Percentiles rank a stretch among this genome's conserved stretches.
These are phyloP conservation scores for Oscheius onirici DNA, from an alignment of 2,888 invertebrate genomes.

Conservation along the genomic window DNA sequence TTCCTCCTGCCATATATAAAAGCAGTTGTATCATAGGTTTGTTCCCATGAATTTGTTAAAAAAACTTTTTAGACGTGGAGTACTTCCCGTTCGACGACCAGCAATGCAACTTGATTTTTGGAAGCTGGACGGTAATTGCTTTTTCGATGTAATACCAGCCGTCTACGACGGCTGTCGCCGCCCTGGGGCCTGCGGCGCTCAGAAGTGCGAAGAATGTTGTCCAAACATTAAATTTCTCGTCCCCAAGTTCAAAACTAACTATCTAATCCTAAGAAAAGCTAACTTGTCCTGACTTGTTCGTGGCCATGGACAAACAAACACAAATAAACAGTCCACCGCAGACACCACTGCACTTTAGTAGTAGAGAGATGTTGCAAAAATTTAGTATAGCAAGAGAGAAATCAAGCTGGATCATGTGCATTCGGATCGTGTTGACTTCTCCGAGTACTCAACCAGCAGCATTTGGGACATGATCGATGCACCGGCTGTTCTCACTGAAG, in stretches of 20 bases:
- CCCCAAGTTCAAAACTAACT: no score
- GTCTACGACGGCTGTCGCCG: no score
- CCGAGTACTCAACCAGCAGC: slow-evolving; percentile 78
- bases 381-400: slow-evolving; percentile 69
- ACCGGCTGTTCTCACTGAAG: slow-evolving; percentile 84
- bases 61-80: slow-evolving; percentile 62
- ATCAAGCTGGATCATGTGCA: slow-evolving; percentile 86
- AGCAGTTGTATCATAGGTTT: slow-evolving; percentile 98
- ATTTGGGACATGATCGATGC: slow-evolving; percentile 97
- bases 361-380: no score
- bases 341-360: no score
- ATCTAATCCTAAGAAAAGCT: no score
- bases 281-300: no score
- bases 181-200: no score
- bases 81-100: slow-evolving; percentile 77
- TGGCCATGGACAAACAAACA: no score
- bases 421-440: slow-evolving; percentile 77
- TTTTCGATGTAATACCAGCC: no score
- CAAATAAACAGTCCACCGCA: no score
- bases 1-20: slow-evolving; percentile 98
- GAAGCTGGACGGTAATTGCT: slow-evolving; percentile 91
- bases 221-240: no score
- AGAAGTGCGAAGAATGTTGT: no score
- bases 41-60: not conserved
- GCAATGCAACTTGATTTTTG: slow-evolving; percentile 98